Percentiles rank a stretch among this genome's conserved stretches.
phyloP scores from a whole-genome alignment of 2,113 vertebrate genomes.

The Corythoichthys intestinalis region DNA sequence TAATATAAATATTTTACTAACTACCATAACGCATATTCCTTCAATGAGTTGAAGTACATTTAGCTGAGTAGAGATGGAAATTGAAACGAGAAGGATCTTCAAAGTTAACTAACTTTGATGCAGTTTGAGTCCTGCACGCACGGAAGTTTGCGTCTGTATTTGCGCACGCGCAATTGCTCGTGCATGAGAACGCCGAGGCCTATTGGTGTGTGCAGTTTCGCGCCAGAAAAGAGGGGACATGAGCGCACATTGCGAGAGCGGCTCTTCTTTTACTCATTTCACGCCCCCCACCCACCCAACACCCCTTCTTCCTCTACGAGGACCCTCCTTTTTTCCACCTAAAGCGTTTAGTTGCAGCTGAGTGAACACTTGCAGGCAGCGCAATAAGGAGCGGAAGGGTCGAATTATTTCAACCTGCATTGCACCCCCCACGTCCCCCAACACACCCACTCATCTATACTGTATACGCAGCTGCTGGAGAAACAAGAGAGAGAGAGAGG shows the following conservation, averaged over 20 bases:
- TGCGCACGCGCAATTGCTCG: constrained; percentile 52
- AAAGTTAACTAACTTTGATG: not conserved
- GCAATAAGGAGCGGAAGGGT: constrained; percentile 96
- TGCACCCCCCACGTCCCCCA: constrained; percentile 35
- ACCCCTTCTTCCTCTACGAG: constrained; percentile 43
- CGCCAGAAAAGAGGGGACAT: constrained; percentile 76
- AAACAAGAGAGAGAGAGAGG: constrained; percentile 23
- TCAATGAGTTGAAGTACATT: too few species aligned
- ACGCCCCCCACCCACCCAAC: constrained; percentile 81
- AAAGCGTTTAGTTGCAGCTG: constrained; percentile 99
- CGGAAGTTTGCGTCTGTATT: constrained; percentile 46
- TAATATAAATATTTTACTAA: too few species aligned
- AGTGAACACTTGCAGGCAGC: constrained; percentile 94
- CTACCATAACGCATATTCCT: too few species aligned
- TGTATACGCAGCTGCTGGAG: constrained; percentile 22
- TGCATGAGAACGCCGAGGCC: not conserved
- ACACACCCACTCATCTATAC: constrained; percentile 38
- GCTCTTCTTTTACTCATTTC: constrained; percentile 96
- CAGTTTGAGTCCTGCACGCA: not conserved
- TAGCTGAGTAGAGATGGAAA: too few species aligned
- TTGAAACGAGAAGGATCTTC: not conserved
- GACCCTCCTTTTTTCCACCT: constrained; percentile 94
- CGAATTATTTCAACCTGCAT: constrained; percentile 94
- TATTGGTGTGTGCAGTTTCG: constrained; percentile 14
- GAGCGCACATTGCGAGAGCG: constrained; percentile 90